Evolutionary conservation across 2,888 invertebrate genomes (phyloP).

Genomic region (Drosophila robusta): DNA sequence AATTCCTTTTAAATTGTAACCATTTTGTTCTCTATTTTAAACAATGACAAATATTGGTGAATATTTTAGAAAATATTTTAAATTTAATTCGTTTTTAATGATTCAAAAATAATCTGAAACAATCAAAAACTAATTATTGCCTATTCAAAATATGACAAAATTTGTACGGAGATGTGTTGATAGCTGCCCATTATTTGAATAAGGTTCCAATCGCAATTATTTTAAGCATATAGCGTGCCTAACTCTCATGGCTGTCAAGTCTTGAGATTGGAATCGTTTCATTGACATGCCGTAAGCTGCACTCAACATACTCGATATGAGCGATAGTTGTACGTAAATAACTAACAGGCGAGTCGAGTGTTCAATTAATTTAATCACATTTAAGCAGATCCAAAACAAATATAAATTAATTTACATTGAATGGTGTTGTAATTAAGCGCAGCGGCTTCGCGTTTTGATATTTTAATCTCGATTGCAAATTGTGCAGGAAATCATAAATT

Average conservation of each 20-base stretch:
- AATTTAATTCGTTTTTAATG: too few species aligned
- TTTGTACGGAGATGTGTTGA: neutral
- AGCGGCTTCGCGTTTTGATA: constrained; percentile 63
- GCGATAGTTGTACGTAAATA: constrained; percentile 6
- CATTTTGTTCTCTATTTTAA: neutral
- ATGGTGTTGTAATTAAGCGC: constrained; percentile 65
- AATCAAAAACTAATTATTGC: neutral
- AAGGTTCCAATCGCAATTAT: constrained; percentile 19
- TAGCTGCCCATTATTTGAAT: neutral
- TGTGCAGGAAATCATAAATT: constrained; percentile 74
- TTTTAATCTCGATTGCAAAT: constrained; percentile 75
- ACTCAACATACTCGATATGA: constrained; percentile 12
- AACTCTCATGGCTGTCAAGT: constrained; percentile 19
- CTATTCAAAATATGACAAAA: neutral
- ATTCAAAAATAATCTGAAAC: neutral
- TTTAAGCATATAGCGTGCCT: constrained; percentile 4
- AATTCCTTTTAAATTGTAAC: too few species aligned
- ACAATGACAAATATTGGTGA: neutral
- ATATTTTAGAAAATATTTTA: too few species aligned
- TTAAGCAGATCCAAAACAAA: constrained; percentile 54
- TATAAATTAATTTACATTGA: constrained; percentile 70
- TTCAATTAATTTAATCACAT: constrained; percentile 71
- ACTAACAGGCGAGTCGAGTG: constrained; percentile 2
- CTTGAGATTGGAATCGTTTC: constrained; percentile 29
- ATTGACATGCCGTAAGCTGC: constrained; percentile 24